A percentile compares a stretch with the other conserved stretches of the same genome.
Evolutionary conservation across 2,113 vertebrate genomes (phyloP).

Genomic region (Chlamydotis undulata): DNA sequence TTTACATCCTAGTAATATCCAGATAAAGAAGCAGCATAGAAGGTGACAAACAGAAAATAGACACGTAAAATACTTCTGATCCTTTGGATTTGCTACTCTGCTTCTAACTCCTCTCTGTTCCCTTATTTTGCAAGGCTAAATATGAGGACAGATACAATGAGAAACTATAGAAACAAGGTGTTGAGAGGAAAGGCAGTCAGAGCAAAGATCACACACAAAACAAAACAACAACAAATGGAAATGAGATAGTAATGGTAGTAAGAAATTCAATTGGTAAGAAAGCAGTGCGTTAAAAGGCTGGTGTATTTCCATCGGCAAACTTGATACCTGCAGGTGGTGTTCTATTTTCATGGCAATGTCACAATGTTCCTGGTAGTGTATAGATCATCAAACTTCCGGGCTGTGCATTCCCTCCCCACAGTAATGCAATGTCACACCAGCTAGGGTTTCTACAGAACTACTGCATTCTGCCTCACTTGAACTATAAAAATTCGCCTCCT

Average conservation of each 20-base stretch:
- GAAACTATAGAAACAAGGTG: neutral
- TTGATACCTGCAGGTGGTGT: neutral
- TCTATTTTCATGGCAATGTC: slow-evolving; percentile 9
- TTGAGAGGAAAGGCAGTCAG: neutral
- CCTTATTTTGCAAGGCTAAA: neutral
- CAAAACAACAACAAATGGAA: neutral
- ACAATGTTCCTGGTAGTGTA: neutral
- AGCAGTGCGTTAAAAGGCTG: neutral
- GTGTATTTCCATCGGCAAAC: neutral
- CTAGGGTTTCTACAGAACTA: neutral
- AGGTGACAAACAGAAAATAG: neutral
- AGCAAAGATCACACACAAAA: neutral
- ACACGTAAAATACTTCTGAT: neutral
- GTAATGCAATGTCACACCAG: neutral
- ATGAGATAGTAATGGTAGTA: neutral
- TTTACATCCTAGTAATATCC: neutral
- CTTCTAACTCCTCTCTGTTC: neutral
- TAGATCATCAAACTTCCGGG: rapidly evolving
- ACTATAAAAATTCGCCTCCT: neutral
- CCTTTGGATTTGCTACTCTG: neutral
- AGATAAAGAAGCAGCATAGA: neutral
- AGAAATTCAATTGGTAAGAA: neutral
- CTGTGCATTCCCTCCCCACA: neutral
- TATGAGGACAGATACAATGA: neutral
- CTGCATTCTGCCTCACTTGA: neutral